Evolutionary conservation across 2,113 vertebrate species (phyloP).

Genomic region (Seriola quinqueradiata): DNA sequence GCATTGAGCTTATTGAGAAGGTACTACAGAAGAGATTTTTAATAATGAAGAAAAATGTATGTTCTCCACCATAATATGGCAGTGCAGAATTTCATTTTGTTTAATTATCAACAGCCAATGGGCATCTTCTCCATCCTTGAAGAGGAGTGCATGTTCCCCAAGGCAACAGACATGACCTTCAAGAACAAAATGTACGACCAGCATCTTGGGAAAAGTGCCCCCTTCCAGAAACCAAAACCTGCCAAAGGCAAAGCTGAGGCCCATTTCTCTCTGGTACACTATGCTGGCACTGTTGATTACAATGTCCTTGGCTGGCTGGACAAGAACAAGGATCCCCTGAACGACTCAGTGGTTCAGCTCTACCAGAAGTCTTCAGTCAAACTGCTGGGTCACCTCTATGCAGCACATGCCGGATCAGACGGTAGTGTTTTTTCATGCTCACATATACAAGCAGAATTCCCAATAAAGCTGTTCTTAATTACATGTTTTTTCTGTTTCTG

Average conservation of each 20-base stretch:
- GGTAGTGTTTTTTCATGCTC: constrained; percentile 50
- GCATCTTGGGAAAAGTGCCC: constrained; percentile 87
- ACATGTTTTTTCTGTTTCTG: too few relatives aligned
- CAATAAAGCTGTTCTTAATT: too few relatives aligned
- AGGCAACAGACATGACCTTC: constrained; percentile 84
- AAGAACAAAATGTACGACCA: constrained; percentile 93
- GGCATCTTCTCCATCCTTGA: constrained; percentile 84
- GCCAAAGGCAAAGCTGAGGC: constrained; percentile 83
- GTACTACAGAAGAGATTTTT: constrained; percentile 10
- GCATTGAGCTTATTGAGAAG: constrained; percentile 93
- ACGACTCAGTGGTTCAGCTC: constrained; percentile 83
- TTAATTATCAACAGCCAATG: constrained; percentile 81
- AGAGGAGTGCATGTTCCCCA: constrained; percentile 85
- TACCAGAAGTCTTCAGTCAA: constrained; percentile 82
- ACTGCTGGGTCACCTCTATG: constrained; percentile 75
- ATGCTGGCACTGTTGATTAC: constrained; percentile 84
- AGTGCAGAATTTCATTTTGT: too few relatives aligned
- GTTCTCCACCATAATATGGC: too few relatives aligned
- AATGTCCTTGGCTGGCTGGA: constrained; percentile 81
- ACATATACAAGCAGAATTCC: too few relatives aligned
- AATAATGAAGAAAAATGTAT: too few relatives aligned
- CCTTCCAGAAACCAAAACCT: constrained; percentile 77
- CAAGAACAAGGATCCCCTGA: constrained; percentile 85
- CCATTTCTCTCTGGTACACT: constrained; percentile 81
- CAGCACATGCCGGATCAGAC: constrained; percentile 61